Evolutionary conservation across 1,140 invertebrate genomes (phyloP), one percentile per base, ranked within the genome.

Genomic region (Papilio dardanus): DNA sequence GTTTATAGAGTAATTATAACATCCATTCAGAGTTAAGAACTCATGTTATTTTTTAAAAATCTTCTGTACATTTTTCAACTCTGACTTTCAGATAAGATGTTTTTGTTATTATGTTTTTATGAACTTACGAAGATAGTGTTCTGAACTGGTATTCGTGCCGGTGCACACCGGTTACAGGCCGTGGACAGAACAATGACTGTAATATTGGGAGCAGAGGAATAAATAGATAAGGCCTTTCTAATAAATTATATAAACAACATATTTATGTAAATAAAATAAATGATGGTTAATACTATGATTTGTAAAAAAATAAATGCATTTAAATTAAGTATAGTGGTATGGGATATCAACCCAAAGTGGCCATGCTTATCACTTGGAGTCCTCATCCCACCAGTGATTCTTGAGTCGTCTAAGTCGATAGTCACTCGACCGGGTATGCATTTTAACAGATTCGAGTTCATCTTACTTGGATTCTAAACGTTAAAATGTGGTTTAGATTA

Each of bases 221-320:
- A 69, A 69, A 68, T 68, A 67, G 67, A 69, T 37, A 42, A 35
- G 33, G 67, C 67, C 21, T 37, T 69, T 69, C 33, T 58, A 58
- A 28, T 58, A 58, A 28, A 58, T 12, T 21, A 14, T 58, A 58
- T 24, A 58, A 58, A 58, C 24, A 24, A 28, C 10, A 24, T 54
- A 54, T 12, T 28, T 8, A 58, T 24, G 50, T n/a, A 3, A 54
- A 54, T 54, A 50, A 21, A 54, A 54, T 58, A 24, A 30, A 58
- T 12, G 3, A 58, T 28, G 54, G 54, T 58, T 12, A 24, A 3
- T 46, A 46, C 16, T 46, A 46, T 16, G 4, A 46, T 6, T 46
- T 46, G n/a, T 46, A 6, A n/a, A 46, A 46, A 6, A 46, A 46
- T 6, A 3, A 0, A n/a, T 1, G 16, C 42, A 46, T n/a, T 46